phyloP scores from a whole-genome alignment of 2,797 vertebrate species.

The Paguma larvata region DNA sequence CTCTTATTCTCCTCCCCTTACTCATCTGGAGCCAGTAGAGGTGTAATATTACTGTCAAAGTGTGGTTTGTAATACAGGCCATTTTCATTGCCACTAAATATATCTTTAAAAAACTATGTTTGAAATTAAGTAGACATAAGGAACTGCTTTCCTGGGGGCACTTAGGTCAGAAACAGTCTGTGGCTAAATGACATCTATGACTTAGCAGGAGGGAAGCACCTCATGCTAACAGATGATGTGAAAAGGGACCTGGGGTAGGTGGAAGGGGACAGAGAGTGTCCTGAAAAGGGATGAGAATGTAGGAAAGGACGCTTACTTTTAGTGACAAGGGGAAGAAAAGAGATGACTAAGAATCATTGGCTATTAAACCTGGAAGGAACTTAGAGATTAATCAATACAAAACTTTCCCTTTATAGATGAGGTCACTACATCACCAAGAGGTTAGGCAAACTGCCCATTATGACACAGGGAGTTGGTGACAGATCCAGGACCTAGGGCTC shows the following conservation, averaged over 20 bases:
- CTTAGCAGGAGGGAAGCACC: neutral
- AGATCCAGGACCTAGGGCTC: neutral
- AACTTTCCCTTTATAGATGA: neutral
- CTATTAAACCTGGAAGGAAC: neutral
- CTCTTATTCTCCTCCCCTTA: neutral
- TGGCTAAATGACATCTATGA: neutral
- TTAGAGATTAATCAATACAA: neutral
- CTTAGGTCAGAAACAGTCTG: neutral
- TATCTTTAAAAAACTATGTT: constrained; percentile 39
- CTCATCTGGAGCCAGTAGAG: neutral
- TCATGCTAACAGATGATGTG: neutral
- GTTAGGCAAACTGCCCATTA: neutral
- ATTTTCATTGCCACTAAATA: neutral
- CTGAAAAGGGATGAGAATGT: neutral
- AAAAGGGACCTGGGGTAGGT: neutral
- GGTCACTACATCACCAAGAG: neutral
- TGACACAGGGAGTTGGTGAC: neutral
- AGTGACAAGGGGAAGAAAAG: neutral
- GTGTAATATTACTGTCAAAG: neutral
- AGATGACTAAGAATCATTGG: neutral
- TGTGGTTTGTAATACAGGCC: neutral
- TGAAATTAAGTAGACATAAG: constrained; percentile 2
- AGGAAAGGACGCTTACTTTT: neutral
- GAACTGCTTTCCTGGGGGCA: neutral
- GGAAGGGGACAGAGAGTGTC: neutral